These are phyloP conservation scores for Syngnathus floridae DNA, from an alignment of 2,113 vertebrate species.

Conservation along the genomic window DNA sequence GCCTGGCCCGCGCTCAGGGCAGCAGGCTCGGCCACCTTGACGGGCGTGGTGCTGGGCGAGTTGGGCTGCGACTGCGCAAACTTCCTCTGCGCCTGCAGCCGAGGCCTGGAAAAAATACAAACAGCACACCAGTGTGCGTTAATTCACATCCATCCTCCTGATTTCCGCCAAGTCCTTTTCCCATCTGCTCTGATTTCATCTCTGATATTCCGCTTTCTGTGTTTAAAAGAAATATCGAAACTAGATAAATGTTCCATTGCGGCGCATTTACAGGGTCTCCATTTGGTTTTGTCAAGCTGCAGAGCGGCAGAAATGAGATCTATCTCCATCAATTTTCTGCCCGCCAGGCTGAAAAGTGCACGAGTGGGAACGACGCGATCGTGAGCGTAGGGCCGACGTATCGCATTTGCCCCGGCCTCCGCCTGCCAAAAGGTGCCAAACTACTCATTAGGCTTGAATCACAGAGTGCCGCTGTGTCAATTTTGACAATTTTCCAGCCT, in stretches of 20 bases:
- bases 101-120: conserved; percentile 73
- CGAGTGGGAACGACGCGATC: conserved; percentile 48
- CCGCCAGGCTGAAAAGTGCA: conserved; percentile 29
- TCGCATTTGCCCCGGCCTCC: conserved; percentile 46
- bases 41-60: conserved; percentile 96
- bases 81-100: conserved; percentile 98
- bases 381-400: conserved; percentile 56
- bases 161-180: no score
- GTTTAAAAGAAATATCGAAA: neutral
- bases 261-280: neutral
- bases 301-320: conserved; percentile 42
- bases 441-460: conserved; percentile 62
- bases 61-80: conserved; percentile 99
- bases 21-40: conserved; percentile 87
- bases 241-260: neutral
- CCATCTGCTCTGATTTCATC: no score
- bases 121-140: neutral
- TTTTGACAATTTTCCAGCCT: conserved; percentile 54
- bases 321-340: conserved; percentile 57
- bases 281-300: neutral
- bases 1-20: conserved; percentile 73
- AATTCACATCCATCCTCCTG: no score
- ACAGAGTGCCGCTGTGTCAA: conserved; percentile 44
- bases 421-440: conserved; percentile 32
- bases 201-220: no score